Base-by-base conservation (phyloP, 2,888 invertebrate species). In the Coenonympha glycerion region DNA sequence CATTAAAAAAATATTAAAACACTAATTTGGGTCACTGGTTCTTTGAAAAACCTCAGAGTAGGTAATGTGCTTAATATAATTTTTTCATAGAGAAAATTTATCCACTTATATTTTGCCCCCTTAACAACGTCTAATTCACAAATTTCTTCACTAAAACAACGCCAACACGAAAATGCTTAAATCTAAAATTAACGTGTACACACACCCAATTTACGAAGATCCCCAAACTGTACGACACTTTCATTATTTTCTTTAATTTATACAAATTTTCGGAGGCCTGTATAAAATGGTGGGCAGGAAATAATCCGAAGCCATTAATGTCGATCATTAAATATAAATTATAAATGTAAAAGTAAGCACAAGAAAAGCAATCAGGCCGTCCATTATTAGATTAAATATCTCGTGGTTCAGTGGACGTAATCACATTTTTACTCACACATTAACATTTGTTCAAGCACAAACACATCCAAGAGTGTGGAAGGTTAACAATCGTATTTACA, bases 291-390 rank as follows among this genome's bases (percentile, higher is more conserved):
- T 56, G 57, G 51, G 19, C 30, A 47, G 63, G 67, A 76, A 76
- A 76, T 71, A 76, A 82, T 81, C 77, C 79, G 76, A 71, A 74
- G 72, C 78, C 82, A 82, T 86, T 84, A 85, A 80, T 78, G 83
- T 79, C 76, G 80, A 85, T 86, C 83, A 86, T 86, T 86, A 86
- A 85, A 86, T 83, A 83, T 84, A 79, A 84, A 85, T 86, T 86
- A 86, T 85, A 84, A 85, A 83, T 83, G 81, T 79, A 76, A 83
- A 83, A 81, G 82, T 83, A 83, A 82, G 78, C 73, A 74, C 60
- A 83, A 83, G 80, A 83, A 81, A 82, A 79, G 84, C 72, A 84
- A 84, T 84, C 82, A 81, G 65, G 67, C 62, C 71, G 68, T 69
- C 76, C 73, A 78, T 82, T 83, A 83, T 82, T 80, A 81, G 78